Evolutionary conservation across 1,140 invertebrate species (phyloP), one percentile per base, ranked within the genome.

Genomic region (Bathynomus jamesi): DNA sequence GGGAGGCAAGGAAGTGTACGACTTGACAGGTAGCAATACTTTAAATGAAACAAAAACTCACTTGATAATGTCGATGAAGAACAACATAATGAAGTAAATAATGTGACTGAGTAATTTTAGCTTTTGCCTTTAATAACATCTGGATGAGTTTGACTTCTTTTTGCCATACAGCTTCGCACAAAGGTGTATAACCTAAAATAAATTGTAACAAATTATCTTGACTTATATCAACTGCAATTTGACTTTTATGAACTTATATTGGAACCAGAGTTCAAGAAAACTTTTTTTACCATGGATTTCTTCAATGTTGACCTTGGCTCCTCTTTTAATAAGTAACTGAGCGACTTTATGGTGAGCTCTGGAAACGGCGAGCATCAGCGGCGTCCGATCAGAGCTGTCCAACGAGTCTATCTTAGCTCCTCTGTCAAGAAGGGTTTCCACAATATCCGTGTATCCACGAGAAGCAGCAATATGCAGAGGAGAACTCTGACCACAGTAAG

Each of bases 301-400:
- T 80, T 87, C 86, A 21, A 86, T 80, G 79, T 88, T 88, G 8
- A 87, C 81, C 71, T 83, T 83, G 7, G 86, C 85, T 3, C 85
- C 86, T 17, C 81, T 79, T 13, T 82, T 74, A 28, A 88, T 80
- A 13, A 88, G 77, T 21, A 84, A 78, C 68, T 79, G 73, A 2
- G 85, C 85, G 40, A 85, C 79, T 28, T 83, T 81, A 60, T 81
- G 78, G 73, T 85, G 79, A 27, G 82, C 80, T 66, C 84, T 79
- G 2, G 81, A 81, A 24, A 86, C 83, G 11, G 87, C 86, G 24
- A 83, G 77, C 70, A 84, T 84, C n/a, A 88, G 77, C 0, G 86
- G 84, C 4, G 86, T 87, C 65, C 85, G 81, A 46, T 87, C 86
- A 11, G 83, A 82, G 28, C 83, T 81, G 78, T 88, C 86, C 17